Percentiles rank a stretch among this genome's conserved stretches.
Conservation (phyloP, 2,888 invertebrate genomes). For the Blomia tropicalis region DNA sequence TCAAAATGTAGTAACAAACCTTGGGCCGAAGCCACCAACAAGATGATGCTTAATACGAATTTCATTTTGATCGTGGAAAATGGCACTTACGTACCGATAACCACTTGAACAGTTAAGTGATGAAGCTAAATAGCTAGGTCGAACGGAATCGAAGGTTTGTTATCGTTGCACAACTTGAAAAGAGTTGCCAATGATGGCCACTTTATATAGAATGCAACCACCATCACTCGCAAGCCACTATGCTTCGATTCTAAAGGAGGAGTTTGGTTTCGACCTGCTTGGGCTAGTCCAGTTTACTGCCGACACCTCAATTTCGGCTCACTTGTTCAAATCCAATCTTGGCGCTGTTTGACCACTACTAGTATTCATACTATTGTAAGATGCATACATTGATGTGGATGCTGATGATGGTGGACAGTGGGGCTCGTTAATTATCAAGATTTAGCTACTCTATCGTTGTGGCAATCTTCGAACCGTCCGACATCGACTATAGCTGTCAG, state of each 20-base stretch:
- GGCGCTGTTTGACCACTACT: background rate
- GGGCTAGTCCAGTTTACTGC: background rate
- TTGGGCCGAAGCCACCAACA: background rate
- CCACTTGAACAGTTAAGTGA: background rate
- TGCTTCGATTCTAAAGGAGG: conserved; percentile 9
- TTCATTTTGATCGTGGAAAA: too few species aligned
- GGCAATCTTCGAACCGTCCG: too few species aligned
- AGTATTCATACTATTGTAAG: too few species aligned
- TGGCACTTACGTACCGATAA: too few species aligned
- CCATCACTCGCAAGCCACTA: background rate
- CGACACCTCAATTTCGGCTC: background rate
- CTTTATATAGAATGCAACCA: conserved; percentile 4
- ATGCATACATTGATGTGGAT: too few species aligned
- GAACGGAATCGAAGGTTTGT: background rate
- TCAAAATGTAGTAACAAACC: too few species aligned
- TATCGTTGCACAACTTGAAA: conserved; percentile 4
- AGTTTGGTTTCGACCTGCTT: conserved; percentile 1
- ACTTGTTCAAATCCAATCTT: too few species aligned
- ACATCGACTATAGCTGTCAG: too few species aligned
- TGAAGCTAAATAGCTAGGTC: background rate
- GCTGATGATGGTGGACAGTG: background rate
- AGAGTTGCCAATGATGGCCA: background rate
- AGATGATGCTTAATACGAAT: background rate
- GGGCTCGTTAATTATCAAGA: background rate
- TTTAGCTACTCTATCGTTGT: too few species aligned